A percentile compares a stretch with the other conserved stretches of the same genome.
Evolutionary conservation across 2,113 vertebrate genomes (phyloP).

Genomic region (Plecturocebus donacophilus): DNA sequence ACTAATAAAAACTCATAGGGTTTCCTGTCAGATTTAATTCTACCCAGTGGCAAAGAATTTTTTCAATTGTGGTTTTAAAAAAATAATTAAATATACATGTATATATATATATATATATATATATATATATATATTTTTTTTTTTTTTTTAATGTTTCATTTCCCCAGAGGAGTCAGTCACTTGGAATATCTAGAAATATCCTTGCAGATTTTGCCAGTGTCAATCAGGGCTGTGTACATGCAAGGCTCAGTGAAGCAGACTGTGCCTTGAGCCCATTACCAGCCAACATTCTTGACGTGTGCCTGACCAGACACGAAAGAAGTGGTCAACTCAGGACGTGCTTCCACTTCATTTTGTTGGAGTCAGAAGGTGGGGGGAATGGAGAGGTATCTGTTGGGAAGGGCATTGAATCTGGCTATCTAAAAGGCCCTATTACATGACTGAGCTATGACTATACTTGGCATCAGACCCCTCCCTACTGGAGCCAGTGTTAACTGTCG

Average conservation of each 20-base stretch:
- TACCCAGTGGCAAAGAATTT: conserved; percentile 78
- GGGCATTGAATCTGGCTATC: background rate
- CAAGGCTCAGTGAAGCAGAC: background rate
- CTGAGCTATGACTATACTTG: background rate
- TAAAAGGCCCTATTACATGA: conserved; percentile 17
- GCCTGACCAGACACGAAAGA: background rate
- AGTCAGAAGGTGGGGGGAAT: background rate
- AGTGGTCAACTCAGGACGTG: background rate
- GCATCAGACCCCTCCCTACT: background rate
- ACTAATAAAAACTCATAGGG: conserved; percentile 84
- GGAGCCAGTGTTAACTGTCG: background rate
- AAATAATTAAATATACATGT: conserved; percentile 45
- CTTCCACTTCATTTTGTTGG: background rate
- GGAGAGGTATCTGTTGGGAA: conserved; percentile 8
- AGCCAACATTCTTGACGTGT: background rate
- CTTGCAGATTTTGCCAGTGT: conserved; percentile 65
- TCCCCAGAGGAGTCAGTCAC: conserved; percentile 77
- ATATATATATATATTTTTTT: background rate
- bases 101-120: conserved; percentile 2
- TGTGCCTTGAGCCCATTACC: background rate
- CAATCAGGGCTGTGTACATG: conserved; percentile 58
- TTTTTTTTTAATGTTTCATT: conserved; percentile 66
- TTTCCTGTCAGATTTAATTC: conserved; percentile 80
- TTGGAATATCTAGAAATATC: conserved; percentile 80
- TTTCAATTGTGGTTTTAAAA: conserved; percentile 74